phyloP scores from a whole-genome alignment of 2,888 invertebrate species.

The Chrysolina oricalcia region DNA sequence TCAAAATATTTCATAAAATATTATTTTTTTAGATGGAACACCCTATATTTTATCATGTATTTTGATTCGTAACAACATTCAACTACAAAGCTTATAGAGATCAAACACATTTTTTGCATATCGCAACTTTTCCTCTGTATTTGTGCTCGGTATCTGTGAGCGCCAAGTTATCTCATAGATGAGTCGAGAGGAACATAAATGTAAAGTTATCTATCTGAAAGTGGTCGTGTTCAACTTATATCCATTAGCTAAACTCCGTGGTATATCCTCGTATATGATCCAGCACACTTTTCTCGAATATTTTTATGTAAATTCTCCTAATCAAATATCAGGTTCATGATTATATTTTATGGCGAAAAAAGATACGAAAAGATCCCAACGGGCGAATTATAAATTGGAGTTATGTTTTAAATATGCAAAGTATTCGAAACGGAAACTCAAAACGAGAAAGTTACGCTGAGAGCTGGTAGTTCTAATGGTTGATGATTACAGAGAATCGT shows the following conservation, averaged over 20 bases:
- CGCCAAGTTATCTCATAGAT: background rate
- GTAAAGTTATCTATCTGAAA: background rate
- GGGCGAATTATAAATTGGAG: constrained; percentile 7
- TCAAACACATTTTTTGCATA: too few species aligned
- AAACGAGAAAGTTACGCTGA: constrained; percentile 19
- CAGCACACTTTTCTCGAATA: background rate
- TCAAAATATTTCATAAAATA: too few species aligned
- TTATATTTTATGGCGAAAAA: background rate
- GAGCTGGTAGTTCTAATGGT: background rate
- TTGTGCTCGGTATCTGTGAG: too few species aligned
- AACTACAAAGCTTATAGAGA: too few species aligned
- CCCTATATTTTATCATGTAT: too few species aligned
- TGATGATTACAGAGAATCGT: background rate
- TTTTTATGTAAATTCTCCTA: background rate
- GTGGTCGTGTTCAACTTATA: background rate
- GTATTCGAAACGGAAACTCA: constrained; percentile 11
- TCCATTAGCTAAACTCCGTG: background rate
- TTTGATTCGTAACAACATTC: too few species aligned
- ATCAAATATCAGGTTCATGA: background rate
- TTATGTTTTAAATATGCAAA: constrained; percentile 28
- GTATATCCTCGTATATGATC: background rate
- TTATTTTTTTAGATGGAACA: too few species aligned
- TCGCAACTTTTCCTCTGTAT: too few species aligned
- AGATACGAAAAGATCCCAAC: background rate
- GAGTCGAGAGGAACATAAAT: background rate